Base-by-base conservation (phyloP, 2,113 vertebrate species). In the Athene noctua region DNA sequence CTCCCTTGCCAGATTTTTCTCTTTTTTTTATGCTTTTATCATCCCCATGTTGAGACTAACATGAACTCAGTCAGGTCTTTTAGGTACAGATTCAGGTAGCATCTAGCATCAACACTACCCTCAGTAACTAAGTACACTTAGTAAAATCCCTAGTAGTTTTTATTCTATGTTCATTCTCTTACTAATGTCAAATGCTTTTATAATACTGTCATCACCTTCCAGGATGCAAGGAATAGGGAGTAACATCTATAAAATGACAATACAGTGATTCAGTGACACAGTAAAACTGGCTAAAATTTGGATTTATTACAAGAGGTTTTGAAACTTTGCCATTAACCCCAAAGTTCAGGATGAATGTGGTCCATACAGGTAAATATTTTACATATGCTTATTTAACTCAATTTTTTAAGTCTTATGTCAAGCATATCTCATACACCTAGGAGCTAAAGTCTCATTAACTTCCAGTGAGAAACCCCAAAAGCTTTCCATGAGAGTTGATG, bases 101-200 rank as follows among this genome's bases (percentile, higher is more conserved):
- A 72, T 55, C 51, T 46, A 66, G 38, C 11, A 18, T 81, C 32
- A 66, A 6, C 21, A 12, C 10, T 42, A 6, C 12, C 19, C 34
- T 44, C 40, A 46, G n/a, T n/a, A n/a, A n/a, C n/a, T n/a, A n/a
- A n/a, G n/a, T n/a, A 42, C 0, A 0, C 18, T 47, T 52, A 8
- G 15, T 42, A 78, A 78, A 86, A 54, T 83, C n/a, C n/a, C 15
- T 23, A 13, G 25, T 81, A 66, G 19, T 91, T 96, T 96, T 92
- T 91, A 40, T 26, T 65, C 25, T 25, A 0, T 40, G 46, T 67
- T 91, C 18, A 16, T 79, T 90, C 36, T 70, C 62, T 63, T 72
- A 65, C 5, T 23, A 49, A 19, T 79, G 44, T 59, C 54, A 85
- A 46, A 62, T 90, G 72, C 55, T 83, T 92, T 94, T 92, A 40